These are phyloP conservation scores for Sitta europaea DNA, from an alignment of 2,113 vertebrate genomes.

Conservation along the genomic window DNA sequence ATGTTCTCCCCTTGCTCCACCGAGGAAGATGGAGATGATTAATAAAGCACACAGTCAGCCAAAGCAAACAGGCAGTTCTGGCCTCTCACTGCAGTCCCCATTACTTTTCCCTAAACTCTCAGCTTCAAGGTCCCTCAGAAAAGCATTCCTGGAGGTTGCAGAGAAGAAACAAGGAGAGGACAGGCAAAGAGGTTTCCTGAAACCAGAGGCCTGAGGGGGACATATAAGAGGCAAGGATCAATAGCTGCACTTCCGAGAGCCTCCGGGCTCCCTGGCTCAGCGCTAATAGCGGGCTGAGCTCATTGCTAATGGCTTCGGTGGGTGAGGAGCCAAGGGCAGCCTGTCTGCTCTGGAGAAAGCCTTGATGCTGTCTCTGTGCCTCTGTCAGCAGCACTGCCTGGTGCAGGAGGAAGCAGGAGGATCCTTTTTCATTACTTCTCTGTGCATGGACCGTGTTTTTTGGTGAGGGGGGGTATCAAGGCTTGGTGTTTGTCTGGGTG, in stretches of 20 bases:
- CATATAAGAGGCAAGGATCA: neutral
- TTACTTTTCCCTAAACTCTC: neutral
- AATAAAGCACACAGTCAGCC: neutral
- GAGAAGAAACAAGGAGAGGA: neutral
- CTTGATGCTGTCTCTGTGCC: neutral
- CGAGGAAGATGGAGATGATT: neutral
- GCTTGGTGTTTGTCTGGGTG: neutral
- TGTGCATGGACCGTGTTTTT: neutral
- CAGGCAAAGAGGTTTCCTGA: slow-evolving; percentile 51
- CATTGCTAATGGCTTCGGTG: slow-evolving; percentile 28
- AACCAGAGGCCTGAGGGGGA: slow-evolving; percentile 10
- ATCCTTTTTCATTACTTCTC: neutral
- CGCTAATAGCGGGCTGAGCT: slow-evolving; percentile 32
- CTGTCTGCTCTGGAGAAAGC: neutral
- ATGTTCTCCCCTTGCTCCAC: neutral
- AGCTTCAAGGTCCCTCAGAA: neutral
- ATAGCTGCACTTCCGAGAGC: slow-evolving; percentile 16
- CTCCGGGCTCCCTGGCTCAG: slow-evolving; percentile 28
- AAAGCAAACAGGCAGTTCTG: neutral
- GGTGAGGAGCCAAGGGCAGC: slow-evolving; percentile 31
- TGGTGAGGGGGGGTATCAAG: neutral
- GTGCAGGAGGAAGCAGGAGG: neutral
- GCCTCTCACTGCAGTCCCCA: neutral
- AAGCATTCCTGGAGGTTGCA: neutral
- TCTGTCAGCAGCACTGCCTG: neutral